A percentile compares a stretch with the other conserved stretches of the same genome.
Evolutionary conservation across 2,888 invertebrate genomes (phyloP).

Genomic region (Lasioglossum lativentre): DNA sequence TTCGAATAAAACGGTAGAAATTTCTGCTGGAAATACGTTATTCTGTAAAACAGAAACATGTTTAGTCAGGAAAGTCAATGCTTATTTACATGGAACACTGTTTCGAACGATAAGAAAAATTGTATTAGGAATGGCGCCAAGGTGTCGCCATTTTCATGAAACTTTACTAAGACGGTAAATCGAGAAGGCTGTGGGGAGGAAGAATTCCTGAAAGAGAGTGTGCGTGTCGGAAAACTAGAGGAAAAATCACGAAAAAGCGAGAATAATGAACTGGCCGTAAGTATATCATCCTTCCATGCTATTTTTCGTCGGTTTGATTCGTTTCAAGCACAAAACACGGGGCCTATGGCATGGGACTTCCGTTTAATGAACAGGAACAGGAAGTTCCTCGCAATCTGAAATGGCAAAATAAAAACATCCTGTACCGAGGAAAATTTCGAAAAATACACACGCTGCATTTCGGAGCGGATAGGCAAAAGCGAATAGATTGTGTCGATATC

Average conservation of each 20-base stretch:
- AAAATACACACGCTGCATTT: conserved; percentile 65
- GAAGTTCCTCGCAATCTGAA: conserved; percentile 81
- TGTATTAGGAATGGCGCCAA: conserved; percentile 78
- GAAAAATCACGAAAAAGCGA: conserved; percentile 65
- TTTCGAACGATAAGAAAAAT: conserved; percentile 26
- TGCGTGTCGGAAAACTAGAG: conserved; percentile 62
- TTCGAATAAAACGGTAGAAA: conserved; percentile 28
- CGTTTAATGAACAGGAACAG: conserved; percentile 84
- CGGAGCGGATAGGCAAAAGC: conserved; percentile 27
- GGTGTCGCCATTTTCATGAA: conserved; percentile 81
- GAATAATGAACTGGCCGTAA: conserved; percentile 80
- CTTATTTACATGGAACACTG: background rate
- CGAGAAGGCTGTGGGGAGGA: conserved; percentile 74
- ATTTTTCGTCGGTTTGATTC: conserved; percentile 64
- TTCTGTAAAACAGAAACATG: background rate
- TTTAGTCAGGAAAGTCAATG: background rate
- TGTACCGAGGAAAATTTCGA: conserved; percentile 79
- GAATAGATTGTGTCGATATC: conserved; percentile 32
- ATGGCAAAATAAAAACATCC: conserved; percentile 83
- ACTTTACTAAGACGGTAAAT: conserved; percentile 77
- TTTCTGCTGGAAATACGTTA: conserved; percentile 1
- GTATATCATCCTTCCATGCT: conserved; percentile 70
- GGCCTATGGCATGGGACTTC: conserved; percentile 84
- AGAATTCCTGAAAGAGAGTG: conserved; percentile 72
- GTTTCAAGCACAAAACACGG: conserved; percentile 75